A percentile compares a stretch with the other conserved stretches of the same genome.
These are phyloP conservation scores for Bujurquina vittata DNA, from an alignment of 2,113 vertebrate species.

Conservation along the genomic window DNA sequence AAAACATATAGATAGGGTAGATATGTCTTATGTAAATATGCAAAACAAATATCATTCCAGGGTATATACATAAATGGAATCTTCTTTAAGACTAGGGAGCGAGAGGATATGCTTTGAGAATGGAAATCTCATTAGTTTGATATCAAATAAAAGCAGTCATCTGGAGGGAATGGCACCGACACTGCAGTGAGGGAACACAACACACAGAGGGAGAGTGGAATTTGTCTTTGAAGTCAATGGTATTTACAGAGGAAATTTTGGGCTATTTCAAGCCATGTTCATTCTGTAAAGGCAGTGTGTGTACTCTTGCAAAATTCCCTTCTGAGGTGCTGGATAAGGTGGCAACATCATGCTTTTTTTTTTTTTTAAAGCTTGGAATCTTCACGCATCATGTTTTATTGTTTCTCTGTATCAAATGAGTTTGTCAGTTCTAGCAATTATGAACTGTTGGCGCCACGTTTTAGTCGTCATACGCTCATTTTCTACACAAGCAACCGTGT, in stretches of 20 bases:
- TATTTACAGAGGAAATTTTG: constrained; percentile 64
- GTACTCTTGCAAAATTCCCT: constrained; percentile 8
- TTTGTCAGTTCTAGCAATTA: neutral
- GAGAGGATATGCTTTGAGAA: constrained; percentile 70
- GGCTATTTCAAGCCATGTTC: constrained; percentile 62
- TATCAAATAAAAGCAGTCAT: constrained; percentile 80
- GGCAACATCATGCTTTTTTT: neutral
- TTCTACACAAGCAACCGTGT: neutral
- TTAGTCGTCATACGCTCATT: neutral
- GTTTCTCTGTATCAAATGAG: neutral
- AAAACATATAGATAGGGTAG: constrained; percentile 76
- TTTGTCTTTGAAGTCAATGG: constrained; percentile 73
- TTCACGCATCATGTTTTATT: neutral
- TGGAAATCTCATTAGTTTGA: constrained; percentile 81
- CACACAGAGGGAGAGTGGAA: constrained; percentile 58
- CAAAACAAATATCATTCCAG: constrained; percentile 77
- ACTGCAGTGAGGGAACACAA: constrained; percentile 55
- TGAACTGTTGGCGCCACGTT: fast-evolving
- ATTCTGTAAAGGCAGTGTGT: constrained; percentile 39
- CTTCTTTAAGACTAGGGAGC: constrained; percentile 63
- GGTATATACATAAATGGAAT: constrained; percentile 77
- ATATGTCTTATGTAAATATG: constrained; percentile 78
- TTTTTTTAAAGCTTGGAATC: neutral
- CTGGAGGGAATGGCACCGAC: constrained; percentile 71
- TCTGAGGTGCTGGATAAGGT: neutral